Conservation (phyloP, 2,888 invertebrate genomes). For the Drosophila paramelanica region DNA sequence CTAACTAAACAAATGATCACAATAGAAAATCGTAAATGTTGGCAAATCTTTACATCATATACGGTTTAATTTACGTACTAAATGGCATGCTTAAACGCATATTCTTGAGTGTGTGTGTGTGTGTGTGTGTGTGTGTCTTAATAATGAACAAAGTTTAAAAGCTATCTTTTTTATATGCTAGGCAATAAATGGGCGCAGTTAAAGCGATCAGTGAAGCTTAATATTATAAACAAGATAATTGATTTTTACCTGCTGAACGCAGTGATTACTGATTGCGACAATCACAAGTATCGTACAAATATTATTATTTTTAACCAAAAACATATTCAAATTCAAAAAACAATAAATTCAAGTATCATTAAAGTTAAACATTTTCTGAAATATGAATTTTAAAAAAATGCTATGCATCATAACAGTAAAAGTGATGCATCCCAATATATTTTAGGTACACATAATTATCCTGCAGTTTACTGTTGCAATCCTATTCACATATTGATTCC, state of each 20-base stretch:
- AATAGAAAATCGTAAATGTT: slow-evolving; percentile 39
- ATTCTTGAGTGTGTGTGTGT: slow-evolving; percentile 36
- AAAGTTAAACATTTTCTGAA: neutral
- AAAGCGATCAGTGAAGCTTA: neutral
- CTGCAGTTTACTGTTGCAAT: slow-evolving; percentile 55
- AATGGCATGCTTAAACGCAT: slow-evolving; percentile 66
- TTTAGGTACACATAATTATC: slow-evolving; percentile 62
- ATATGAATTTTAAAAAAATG: slow-evolving; percentile 29
- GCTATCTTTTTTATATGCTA: neutral
- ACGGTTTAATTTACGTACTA: slow-evolving; percentile 35
- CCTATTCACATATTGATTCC: slow-evolving; percentile 66
- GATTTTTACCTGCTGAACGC: too few species aligned
- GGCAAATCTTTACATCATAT: slow-evolving; percentile 4
- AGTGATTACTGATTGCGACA: too few species aligned
- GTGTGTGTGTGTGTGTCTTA: slow-evolving; percentile 39
- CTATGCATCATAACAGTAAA: slow-evolving; percentile 54
- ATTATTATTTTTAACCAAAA: neutral
- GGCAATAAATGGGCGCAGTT: neutral
- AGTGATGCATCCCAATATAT: slow-evolving; percentile 3
- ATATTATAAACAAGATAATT: neutral
- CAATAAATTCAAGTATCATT: neutral
- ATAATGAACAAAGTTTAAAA: slow-evolving; percentile 10
- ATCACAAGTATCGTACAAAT: neutral
- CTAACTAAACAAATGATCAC: slow-evolving; percentile 55
- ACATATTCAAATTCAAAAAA: neutral